A percentile compares a stretch with the other conserved stretches of the same genome.
These are phyloP conservation scores for Aleadryas rufinucha DNA, from an alignment of 2,113 vertebrate genomes.

Conservation along the genomic window DNA sequence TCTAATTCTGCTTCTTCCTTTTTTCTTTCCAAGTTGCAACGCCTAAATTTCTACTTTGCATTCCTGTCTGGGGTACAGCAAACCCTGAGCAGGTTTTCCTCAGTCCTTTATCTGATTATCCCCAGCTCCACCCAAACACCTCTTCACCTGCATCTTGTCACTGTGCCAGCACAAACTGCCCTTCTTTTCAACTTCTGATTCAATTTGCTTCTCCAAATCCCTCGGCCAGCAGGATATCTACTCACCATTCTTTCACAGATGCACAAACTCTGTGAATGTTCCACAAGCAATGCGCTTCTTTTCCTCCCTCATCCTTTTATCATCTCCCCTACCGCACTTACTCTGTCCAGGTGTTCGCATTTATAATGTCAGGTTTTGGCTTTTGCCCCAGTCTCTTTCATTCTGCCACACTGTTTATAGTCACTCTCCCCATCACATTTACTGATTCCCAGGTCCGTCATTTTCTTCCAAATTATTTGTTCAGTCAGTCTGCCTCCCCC, in stretches of 20 bases:
- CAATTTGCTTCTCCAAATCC: neutral
- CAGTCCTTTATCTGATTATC: neutral
- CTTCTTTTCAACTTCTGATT: neutral
- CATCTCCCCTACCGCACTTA: neutral
- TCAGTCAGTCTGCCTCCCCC: neutral
- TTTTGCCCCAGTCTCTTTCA: neutral
- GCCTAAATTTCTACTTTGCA: neutral
- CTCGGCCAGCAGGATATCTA: neutral
- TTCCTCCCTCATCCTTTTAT: neutral
- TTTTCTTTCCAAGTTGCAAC: neutral
- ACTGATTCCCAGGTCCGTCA: neutral
- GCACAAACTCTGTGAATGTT: neutral
- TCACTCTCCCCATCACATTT: neutral
- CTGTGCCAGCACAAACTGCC: neutral
- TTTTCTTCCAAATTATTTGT: neutral
- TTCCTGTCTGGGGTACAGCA: neutral
- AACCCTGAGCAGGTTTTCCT: neutral
- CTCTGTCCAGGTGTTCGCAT: neutral
- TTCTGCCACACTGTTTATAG: neutral
- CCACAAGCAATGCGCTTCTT: neutral
- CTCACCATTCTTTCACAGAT: neutral
- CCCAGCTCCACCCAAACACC: neutral
- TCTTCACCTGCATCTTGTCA: neutral
- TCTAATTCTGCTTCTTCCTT: neutral
- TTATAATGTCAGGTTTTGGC: slow-evolving; percentile 4